These are phyloP conservation scores for Stenodera caucasica DNA, from an alignment of 2,888 invertebrate species.

Conservation along the genomic window DNA sequence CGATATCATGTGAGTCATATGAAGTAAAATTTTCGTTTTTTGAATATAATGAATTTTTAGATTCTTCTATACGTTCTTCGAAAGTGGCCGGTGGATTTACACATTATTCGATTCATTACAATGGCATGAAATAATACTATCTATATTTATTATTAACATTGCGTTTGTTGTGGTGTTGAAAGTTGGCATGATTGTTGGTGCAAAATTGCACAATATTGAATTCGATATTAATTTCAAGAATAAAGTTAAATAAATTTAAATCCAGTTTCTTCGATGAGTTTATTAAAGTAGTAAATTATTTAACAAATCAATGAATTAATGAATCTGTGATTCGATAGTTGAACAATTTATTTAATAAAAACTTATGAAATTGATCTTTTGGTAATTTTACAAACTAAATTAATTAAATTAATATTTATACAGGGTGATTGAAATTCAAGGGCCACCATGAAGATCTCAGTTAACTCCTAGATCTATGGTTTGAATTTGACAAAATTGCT, in stretches of 20 bases:
- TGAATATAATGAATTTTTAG: not conserved
- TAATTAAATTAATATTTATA: no score
- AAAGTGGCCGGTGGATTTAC: not conserved
- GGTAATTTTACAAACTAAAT: not conserved
- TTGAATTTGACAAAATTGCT: no score
- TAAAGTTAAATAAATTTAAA: slow-evolving; percentile 2
- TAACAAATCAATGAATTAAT: slow-evolving; percentile 6
- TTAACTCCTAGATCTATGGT: no score
- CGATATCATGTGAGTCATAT: not conserved
- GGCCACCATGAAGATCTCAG: no score
- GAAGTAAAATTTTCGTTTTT: not conserved
- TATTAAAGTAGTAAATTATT: slow-evolving; percentile 3
- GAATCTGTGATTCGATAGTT: not conserved
- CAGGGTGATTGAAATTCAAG: no score
- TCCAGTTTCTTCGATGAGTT: not conserved
- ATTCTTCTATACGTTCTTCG: slow-evolving; percentile 4
- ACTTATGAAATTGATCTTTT: not conserved
- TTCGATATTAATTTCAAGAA: not conserved
- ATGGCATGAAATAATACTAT: not conserved
- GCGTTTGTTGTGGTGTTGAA: not conserved
- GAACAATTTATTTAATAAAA: slow-evolving; percentile 3
- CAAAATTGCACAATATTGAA: not conserved
- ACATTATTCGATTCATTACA: not conserved
- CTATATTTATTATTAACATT: not conserved
- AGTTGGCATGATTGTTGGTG: not conserved